Conservation (phyloP, 2,888 invertebrate genomes). For the Xestia c-nigrum region DNA sequence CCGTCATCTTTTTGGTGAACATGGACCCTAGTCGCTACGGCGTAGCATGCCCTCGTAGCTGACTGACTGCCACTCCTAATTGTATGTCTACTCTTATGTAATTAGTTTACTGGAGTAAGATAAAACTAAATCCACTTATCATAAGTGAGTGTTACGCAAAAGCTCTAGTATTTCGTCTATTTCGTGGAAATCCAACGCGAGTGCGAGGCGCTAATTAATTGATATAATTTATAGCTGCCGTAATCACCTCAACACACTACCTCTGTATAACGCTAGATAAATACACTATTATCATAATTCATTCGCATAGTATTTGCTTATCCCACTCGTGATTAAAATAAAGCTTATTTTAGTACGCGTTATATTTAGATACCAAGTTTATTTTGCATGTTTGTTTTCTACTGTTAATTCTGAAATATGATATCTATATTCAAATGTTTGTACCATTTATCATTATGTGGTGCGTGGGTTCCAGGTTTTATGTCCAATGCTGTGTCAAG, state of each 20-base stretch:
- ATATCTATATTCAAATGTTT: background rate
- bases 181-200: slow-evolving; percentile 61
- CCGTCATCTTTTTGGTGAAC: too few relatives aligned
- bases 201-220: slow-evolving; percentile 70
- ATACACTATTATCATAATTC: slow-evolving; percentile 58
- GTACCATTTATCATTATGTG: slow-evolving; percentile 2
- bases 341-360: slow-evolving; percentile 23
- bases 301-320: slow-evolving; percentile 42
- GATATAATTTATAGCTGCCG: slow-evolving; percentile 71
- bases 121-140: slow-evolving; percentile 7
- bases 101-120: slow-evolving; percentile 5
- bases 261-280: slow-evolving; percentile 46
- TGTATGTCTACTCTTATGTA: background rate
- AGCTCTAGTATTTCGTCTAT: slow-evolving; percentile 24
- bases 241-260: slow-evolving; percentile 61
- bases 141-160: slow-evolving; percentile 7
- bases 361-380: slow-evolving; percentile 1
- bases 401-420: slow-evolving; percentile 1
- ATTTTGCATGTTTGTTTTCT: slow-evolving; percentile 18
- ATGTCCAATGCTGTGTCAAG: background rate
- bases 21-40: slow-evolving; percentile 26
- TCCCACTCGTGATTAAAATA: slow-evolving; percentile 36
- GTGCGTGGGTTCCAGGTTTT: background rate
- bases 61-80: background rate
- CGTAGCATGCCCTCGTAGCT: background rate